phyloP scores from a whole-genome alignment of 2,888 invertebrate genomes.

The Cheiracanthium punctorium region DNA sequence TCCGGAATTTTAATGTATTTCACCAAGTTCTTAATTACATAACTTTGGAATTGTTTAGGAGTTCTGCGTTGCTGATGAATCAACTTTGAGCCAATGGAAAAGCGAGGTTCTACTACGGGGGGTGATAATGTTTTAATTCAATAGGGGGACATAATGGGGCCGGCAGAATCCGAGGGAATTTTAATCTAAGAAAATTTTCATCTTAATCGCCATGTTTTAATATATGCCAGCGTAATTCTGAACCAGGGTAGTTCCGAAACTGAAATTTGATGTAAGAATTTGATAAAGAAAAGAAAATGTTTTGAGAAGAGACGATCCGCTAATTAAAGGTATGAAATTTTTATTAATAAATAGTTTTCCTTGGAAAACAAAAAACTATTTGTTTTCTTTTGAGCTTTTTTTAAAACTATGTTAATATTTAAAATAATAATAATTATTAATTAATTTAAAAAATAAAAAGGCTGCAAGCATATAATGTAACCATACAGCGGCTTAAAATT shows the following conservation, averaged over 20 bases:
- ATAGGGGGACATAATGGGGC: not conserved
- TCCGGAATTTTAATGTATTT: slow-evolving; percentile 66
- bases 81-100: slow-evolving; percentile 13
- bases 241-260: not conserved
- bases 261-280: not conserved
- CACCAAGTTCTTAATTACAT: slow-evolving; percentile 66
- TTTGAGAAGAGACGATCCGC: not conserved
- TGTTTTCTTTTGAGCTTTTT: no score
- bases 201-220: not conserved
- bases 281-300: not conserved
- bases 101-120: not conserved
- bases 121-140: not conserved
- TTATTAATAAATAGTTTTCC: no score
- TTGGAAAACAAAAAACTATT: no score
- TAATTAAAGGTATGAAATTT: not conserved
- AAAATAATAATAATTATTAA: no score
- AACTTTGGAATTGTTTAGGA: slow-evolving; percentile 50
- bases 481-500: no score
- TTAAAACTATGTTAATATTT: no score
- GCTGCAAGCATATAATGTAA: no score
- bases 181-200: slow-evolving; percentile 2
- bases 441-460: no score
- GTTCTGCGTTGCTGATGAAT: slow-evolving; percentile 2
- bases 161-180: not conserved
- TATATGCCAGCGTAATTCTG: not conserved